Percentiles rank a stretch among this genome's conserved stretches.
Conservation (phyloP, 2,113 vertebrate genomes). For the Anhinga anhinga region DNA sequence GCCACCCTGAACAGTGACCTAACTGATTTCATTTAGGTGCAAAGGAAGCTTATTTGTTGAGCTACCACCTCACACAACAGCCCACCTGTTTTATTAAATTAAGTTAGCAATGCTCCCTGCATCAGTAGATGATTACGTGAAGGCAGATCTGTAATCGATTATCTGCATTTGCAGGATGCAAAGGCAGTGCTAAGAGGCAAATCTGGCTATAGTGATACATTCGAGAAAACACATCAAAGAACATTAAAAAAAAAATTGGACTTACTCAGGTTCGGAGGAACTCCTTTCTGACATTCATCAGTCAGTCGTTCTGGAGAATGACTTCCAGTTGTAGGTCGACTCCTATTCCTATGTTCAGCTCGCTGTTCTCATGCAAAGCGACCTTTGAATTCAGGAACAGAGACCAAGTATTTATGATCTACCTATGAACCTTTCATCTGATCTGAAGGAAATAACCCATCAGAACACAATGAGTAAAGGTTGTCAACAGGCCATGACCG, state of each 20-base stretch:
- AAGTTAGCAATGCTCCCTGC: neutral
- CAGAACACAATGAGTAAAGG: neutral
- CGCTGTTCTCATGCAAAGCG: neutral
- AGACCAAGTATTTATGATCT: conserved; percentile 60
- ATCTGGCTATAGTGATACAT: neutral
- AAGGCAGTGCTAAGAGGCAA: neutral
- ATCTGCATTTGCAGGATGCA: neutral
- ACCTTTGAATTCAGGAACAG: conserved; percentile 66
- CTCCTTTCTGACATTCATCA: neutral
- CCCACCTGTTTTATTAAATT: neutral
- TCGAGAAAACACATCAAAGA: neutral
- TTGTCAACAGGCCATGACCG: neutral
- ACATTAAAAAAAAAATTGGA: neutral
- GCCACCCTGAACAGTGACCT: neutral
- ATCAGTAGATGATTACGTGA: neutral
- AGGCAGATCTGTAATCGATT: neutral
- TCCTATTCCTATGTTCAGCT: neutral
- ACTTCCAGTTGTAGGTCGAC: neutral
- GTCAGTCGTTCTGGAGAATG: neutral
- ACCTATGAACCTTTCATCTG: conserved; percentile 35
- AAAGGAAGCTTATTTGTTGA: neutral
- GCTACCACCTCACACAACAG: neutral
- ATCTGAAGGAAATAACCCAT: conserved; percentile 11
- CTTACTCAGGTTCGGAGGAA: conserved; percentile 13
- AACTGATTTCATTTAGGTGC: neutral